These are phyloP conservation scores for Halcyon badia DNA, from an alignment of 2,797 vertebrate species.

Conservation along the genomic window DNA sequence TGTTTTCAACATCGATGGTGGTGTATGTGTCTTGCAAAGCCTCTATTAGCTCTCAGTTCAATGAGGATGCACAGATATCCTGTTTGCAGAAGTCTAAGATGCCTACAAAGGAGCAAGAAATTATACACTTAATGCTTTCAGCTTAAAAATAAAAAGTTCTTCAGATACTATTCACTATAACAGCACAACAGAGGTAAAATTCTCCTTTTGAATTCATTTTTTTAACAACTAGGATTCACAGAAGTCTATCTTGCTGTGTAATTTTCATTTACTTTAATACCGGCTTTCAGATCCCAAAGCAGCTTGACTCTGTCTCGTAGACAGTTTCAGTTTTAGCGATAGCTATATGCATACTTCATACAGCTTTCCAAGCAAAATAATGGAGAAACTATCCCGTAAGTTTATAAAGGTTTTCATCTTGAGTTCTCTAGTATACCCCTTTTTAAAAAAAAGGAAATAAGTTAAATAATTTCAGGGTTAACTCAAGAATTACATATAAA, in stretches of 20 bases:
- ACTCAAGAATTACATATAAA: not conserved
- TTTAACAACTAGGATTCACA: not conserved
- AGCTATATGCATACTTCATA: not conserved
- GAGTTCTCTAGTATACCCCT: not conserved
- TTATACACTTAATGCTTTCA: not conserved
- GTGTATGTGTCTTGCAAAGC: not conserved
- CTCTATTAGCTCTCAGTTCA: not conserved
- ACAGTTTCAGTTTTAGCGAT: not conserved
- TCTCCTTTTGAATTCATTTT: not conserved
- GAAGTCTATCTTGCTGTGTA: not conserved
- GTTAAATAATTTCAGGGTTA: not conserved
- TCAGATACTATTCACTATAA: not conserved
- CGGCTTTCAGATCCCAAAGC: not conserved
- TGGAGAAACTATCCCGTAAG: not conserved
- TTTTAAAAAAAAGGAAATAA: not conserved
- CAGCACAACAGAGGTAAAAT: not conserved
- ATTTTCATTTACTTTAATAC: not conserved
- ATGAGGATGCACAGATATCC: constrained; percentile 82
- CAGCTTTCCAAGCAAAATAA: not conserved
- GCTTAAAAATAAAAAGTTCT: not conserved
- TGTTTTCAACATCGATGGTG: not conserved
- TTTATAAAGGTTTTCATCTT: not conserved
- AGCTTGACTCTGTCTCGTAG: not conserved
- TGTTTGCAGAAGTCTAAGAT: constrained; percentile 90
- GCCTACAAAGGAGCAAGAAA: constrained; percentile 75